Percentiles rank a stretch among this genome's conserved stretches.
Conservation (phyloP, 2,113 vertebrate species). For the Podocnemis expansa region DNA sequence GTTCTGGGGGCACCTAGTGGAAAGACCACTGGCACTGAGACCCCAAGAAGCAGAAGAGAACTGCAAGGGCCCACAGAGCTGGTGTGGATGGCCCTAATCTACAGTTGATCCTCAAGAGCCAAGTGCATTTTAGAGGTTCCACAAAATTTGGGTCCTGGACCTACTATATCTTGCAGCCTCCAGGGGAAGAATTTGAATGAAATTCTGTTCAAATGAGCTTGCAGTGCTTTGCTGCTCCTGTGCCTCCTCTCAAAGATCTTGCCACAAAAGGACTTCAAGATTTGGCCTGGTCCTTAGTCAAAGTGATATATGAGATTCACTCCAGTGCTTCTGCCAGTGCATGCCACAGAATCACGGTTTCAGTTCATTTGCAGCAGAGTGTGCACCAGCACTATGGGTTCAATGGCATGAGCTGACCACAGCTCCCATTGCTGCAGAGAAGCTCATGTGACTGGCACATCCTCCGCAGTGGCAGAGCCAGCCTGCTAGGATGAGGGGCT, state of each 20-base stretch:
- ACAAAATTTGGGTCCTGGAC: background rate
- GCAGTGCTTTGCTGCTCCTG: accelerated
- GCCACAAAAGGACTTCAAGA: background rate
- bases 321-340: background rate
- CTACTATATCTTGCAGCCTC: background rate
- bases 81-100: background rate
- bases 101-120: background rate
- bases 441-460: background rate
- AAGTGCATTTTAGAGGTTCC: background rate
- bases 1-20: background rate
- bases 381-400: background rate
- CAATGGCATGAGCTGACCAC: background rate
- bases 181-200: background rate
- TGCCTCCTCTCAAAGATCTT: background rate
- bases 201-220: background rate
- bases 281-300: background rate
- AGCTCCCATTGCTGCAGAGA: background rate
- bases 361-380: background rate
- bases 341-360: background rate
- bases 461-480: background rate
- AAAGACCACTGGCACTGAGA: background rate
- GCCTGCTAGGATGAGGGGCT: background rate
- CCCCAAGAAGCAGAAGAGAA: background rate
- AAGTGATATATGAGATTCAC: background rate
- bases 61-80: background rate